Evolutionary conservation across 2,888 invertebrate species (phyloP), one percentile per base, ranked within the genome.

Genomic region (Poecilus cupreus): DNA sequence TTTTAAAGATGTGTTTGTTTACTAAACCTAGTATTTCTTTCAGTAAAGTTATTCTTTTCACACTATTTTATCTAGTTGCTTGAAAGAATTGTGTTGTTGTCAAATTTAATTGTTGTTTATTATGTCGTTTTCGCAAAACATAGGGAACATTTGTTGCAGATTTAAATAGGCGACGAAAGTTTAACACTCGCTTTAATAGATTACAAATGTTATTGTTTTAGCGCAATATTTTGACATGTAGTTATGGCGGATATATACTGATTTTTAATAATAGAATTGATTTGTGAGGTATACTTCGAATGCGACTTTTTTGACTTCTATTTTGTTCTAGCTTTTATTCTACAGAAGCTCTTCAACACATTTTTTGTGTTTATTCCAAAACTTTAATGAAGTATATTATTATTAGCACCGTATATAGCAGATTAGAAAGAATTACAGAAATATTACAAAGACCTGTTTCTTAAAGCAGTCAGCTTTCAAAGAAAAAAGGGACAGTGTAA

Each of bases 41-140:
- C 60, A 60, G 5, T 5, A 24, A 60, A 3, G 24, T 26, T 60
- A 26, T 32, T 26, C n/a, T 60, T 26, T 60, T 54, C 1, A 43
- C 3, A n/a, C 54, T 22, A n/a, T 10, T 22, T 18, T 22, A 10
- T 24, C 60, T 3, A 10, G 13, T 26, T 68, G 16, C 8, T 68
- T 68, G 64, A 37, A 68, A 68, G 37, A 68, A 18, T 37, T 68
- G 64, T 20, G 10, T n/a, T 26, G 18, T 39, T 68, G 64, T 68
- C 64, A 37, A 11, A 39, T 57, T 57, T 57, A 57, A 77, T 77
- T 57, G 57, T n/a, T 77, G 20, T 77, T 57, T 43, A 57, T 51
- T 54, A 24, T 22, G 46, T 49, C 60, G 60, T 11, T 60, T 60
- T 2, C 4, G 13, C 5, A 13, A 10, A 60, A 60, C 60, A 60